These are phyloP conservation scores for Congeria kusceri DNA, from an alignment of 2,888 invertebrate species.

Conservation along the genomic window DNA sequence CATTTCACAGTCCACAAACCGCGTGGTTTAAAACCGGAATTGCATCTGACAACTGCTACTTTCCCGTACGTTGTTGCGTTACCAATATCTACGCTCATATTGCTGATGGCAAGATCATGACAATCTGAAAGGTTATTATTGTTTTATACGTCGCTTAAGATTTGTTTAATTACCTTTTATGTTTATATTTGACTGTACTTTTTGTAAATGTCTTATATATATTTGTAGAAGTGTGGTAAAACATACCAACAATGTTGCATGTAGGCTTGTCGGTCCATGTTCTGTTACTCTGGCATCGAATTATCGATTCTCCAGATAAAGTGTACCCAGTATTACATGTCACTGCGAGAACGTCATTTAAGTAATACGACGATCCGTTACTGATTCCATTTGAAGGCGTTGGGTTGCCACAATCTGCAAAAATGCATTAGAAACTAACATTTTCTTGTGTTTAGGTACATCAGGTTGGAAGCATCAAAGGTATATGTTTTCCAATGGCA, in stretches of 20 bases:
- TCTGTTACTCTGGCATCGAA: neutral
- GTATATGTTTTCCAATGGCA: no score
- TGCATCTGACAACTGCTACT: conserved; percentile 23
- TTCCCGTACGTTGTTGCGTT: conserved; percentile 19
- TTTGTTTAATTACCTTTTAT: no score
- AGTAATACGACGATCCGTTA: neutral
- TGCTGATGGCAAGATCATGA: conserved; percentile 18
- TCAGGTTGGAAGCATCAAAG: no score
- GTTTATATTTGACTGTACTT: no score
- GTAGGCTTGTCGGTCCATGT: conserved; percentile 10
- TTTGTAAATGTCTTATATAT: no score
- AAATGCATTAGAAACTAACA: neutral
- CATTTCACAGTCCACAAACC: conserved; percentile 11
- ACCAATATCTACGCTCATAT: conserved; percentile 18
- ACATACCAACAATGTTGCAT: conserved; percentile 16
- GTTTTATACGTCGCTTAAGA: no score
- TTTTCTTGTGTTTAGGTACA: no score
- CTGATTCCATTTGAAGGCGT: conserved; percentile 3
- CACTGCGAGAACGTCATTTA: neutral
- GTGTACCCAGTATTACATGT: conserved; percentile 21
- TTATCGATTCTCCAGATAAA: neutral
- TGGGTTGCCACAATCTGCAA: conserved; percentile 27
- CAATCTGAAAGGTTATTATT: conserved; percentile 20
- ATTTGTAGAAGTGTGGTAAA: neutral
- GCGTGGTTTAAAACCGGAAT: conserved; percentile 14